Evolutionary conservation across 1,140 invertebrate species (phyloP), one percentile per base, ranked within the genome.

Genomic region (Cydia splendana): DNA sequence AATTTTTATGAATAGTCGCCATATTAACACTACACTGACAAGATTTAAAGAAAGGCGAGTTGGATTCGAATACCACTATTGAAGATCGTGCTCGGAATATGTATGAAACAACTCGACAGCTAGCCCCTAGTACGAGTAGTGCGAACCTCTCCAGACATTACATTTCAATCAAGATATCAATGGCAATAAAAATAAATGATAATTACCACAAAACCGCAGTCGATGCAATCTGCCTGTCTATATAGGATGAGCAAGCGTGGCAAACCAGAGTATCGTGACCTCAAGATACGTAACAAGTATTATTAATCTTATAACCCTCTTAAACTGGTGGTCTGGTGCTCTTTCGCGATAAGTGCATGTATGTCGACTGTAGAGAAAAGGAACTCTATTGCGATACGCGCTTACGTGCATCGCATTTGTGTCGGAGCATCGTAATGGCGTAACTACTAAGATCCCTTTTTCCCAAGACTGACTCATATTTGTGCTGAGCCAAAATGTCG

Each of bases 141-240:
- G 57, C 18, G 57, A 62, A 24, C 57, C 15, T 53, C 15, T 62
- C n/a, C 4, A 62, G 20, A 71, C 67, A 71, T 69, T 69, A 69
- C 65, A 42, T 71, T 71, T 71, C 67, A 38, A 71, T 71, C 67
- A 9, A 71, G 67, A 71, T 38, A 34, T 71, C 38, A 62, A 24
- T 24, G 20, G 15, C n/a, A 71, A 18, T 71, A n/a, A 71, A 71
- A 38, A 71, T 38, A 71, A 71, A 71, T 38, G 30, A 71, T 18
- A 71, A 10, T 71, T 69, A 6, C 28, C 28, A 30, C 67, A 38
- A 71, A 38, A 62, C 57, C 57, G 18, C 57, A 62, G 53, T 57
- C 53, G 53, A 18, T 57, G 53, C 53, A 57, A n/a, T 57, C n/a
- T 57, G n/a, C n/a, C 13, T 15, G 45, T 57, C 7, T 24, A 24